Conservation (phyloP, 2,797 vertebrate species). For the Agapornis canus region DNA sequence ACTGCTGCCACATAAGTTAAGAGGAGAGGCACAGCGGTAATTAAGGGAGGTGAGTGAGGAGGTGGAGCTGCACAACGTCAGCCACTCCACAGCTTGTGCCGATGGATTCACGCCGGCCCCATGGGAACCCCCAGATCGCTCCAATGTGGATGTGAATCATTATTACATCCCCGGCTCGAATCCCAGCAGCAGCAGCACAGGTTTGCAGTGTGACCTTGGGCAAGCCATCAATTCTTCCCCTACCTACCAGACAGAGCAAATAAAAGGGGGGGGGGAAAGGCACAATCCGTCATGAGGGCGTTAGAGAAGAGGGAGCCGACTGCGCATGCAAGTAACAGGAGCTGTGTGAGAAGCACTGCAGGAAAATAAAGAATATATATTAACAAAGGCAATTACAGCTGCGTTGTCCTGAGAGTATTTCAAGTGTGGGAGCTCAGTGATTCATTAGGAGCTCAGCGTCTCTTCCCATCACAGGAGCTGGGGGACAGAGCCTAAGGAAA, state of each 20-base stretch:
- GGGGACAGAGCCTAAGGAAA: background rate
- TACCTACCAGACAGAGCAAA: background rate
- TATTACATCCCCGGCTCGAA: background rate
- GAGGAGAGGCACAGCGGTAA: constrained; percentile 22
- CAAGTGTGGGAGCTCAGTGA: background rate
- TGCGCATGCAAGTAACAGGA: background rate
- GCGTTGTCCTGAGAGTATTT: background rate
- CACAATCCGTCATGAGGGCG: background rate
- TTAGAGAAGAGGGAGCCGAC: background rate
- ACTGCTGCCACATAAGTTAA: background rate
- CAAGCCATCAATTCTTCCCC: background rate
- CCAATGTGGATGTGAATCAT: background rate
- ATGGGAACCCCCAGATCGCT: background rate
- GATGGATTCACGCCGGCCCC: background rate
- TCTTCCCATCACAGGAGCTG: background rate
- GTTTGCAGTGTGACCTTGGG: constrained; percentile 10
- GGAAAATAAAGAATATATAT: background rate
- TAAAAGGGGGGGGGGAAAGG: background rate
- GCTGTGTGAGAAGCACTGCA: background rate
- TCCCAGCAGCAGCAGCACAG: background rate
- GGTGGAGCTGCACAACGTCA: background rate
- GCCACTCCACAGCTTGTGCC: background rate
- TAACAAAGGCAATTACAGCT: background rate
- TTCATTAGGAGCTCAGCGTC: background rate
- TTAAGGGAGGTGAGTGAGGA: background rate